These are phyloP conservation scores for Alloscopus bannaensis DNA, from an alignment of 2,888 invertebrate genomes.

Conservation along the genomic window DNA sequence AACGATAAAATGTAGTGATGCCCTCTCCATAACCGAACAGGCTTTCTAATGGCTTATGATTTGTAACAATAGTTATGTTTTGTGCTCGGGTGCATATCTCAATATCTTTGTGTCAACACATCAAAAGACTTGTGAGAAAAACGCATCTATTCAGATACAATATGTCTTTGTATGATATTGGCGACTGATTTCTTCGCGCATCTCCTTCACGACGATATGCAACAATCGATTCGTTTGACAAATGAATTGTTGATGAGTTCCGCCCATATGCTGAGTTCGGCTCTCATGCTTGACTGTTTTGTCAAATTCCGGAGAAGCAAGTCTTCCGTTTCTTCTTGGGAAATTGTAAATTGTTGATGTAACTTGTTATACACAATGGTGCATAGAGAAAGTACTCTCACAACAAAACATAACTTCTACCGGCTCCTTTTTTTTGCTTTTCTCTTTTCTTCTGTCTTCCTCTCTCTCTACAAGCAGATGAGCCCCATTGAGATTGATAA, in stretches of 20 bases:
- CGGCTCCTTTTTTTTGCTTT: conserved; percentile 49
- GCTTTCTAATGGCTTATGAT: too few species aligned
- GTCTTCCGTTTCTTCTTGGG: conserved; percentile 9
- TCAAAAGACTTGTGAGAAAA: too few species aligned
- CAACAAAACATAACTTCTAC: conserved; percentile 62
- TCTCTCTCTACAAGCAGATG: conserved; percentile 1
- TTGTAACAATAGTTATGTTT: too few species aligned
- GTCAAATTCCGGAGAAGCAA: too few species aligned
- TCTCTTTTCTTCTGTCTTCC: not conserved
- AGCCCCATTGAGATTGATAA: conserved; percentile 62
- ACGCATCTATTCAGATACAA: too few species aligned
- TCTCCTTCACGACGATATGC: not conserved
- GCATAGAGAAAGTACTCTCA: conserved; percentile 20
- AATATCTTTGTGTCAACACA: too few species aligned
- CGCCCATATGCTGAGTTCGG: conserved; percentile 1
- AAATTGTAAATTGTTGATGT: conserved; percentile 18
- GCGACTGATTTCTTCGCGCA: too few species aligned
- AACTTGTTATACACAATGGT: conserved; percentile 17
- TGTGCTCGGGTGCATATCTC: too few species aligned
- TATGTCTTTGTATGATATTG: too few species aligned
- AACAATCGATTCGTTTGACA: conserved; percentile 60
- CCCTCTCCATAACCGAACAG: too few species aligned
- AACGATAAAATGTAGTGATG: too few species aligned
- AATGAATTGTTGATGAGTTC: conserved; percentile 63
- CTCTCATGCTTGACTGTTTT: conserved; percentile 12